Conservation (phyloP, 1,140 invertebrate species). For the Agrypnia vestita region DNA sequence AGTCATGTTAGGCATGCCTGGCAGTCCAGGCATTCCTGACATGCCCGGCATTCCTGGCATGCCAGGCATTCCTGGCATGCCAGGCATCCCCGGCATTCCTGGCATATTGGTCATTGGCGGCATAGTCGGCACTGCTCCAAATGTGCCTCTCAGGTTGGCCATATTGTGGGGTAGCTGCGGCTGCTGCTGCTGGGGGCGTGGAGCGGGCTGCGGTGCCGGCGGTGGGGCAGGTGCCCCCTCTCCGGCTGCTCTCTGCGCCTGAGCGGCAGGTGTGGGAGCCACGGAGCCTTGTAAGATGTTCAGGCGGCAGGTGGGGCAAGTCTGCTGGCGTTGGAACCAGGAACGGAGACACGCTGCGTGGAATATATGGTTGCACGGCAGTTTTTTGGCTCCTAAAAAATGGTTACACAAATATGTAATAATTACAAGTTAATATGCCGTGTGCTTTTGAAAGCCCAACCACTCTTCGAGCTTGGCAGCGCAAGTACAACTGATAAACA, state of each 20-base stretch:
- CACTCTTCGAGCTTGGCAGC: too few species aligned
- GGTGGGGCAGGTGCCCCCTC: slow-evolving; percentile 66
- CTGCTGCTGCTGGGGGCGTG: slow-evolving; percentile 51
- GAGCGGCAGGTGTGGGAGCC: slow-evolving; percentile 62
- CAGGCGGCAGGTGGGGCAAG: slow-evolving; percentile 98
- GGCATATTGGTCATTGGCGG: slow-evolving; percentile 19
- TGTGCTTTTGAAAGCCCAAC: too few species aligned
- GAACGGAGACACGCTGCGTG: slow-evolving; percentile 98
- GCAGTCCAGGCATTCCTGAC: slow-evolving; percentile 1
- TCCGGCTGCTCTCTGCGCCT: slow-evolving; percentile 63
- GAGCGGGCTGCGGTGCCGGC: slow-evolving; percentile 52
- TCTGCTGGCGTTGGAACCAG: slow-evolving; percentile 99
- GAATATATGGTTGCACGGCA: slow-evolving; percentile 99
- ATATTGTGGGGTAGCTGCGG: slow-evolving; percentile 15
- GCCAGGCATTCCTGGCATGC: slow-evolving; percentile 12
- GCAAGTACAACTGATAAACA: too few species aligned
- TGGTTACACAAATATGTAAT: background rate
- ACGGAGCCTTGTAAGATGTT: slow-evolving; percentile 89
- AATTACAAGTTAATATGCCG: too few species aligned
- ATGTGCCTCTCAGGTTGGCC: background rate
- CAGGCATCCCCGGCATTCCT: slow-evolving; percentile 30
- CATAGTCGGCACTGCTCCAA: background rate
- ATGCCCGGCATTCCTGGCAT: background rate
- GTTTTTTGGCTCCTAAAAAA: slow-evolving; percentile 89
- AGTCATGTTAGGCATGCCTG: slow-evolving; percentile 19